Percentiles rank a stretch among this genome's conserved stretches.
These are phyloP conservation scores for Platysteira castanea DNA, from an alignment of 2,113 vertebrate genomes.

Conservation along the genomic window DNA sequence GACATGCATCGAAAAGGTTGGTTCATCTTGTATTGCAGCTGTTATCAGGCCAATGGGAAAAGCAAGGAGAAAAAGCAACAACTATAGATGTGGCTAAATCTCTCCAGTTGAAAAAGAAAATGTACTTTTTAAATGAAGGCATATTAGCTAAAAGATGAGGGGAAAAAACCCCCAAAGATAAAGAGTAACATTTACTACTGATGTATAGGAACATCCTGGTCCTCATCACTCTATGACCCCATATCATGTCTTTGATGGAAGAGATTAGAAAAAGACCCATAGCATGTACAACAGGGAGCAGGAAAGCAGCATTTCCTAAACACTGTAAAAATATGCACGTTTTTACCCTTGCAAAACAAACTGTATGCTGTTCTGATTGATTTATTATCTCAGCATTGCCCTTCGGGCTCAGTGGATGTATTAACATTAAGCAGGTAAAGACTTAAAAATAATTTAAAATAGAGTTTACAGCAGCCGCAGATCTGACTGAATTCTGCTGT, in stretches of 20 bases:
- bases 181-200: neutral
- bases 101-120: neutral
- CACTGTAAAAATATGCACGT: neutral
- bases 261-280: neutral
- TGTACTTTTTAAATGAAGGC: neutral
- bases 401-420: neutral
- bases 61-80: neutral
- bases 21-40: neutral
- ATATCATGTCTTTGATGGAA: neutral
- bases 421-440: conserved; percentile 15
- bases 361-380: neutral
- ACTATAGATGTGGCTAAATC: neutral
- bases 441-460: neutral
- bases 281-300: neutral
- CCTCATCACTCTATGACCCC: fast-evolving
- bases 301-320: neutral
- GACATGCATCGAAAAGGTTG: fast-evolving
- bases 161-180: neutral
- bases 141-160: neutral
- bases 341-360: neutral
- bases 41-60: neutral
- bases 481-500: neutral
- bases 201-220: neutral
- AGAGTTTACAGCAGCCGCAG: neutral
- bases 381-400: neutral